Base-by-base conservation (phyloP, 2,888 invertebrate genomes). In the Lithophane ornitopus region DNA sequence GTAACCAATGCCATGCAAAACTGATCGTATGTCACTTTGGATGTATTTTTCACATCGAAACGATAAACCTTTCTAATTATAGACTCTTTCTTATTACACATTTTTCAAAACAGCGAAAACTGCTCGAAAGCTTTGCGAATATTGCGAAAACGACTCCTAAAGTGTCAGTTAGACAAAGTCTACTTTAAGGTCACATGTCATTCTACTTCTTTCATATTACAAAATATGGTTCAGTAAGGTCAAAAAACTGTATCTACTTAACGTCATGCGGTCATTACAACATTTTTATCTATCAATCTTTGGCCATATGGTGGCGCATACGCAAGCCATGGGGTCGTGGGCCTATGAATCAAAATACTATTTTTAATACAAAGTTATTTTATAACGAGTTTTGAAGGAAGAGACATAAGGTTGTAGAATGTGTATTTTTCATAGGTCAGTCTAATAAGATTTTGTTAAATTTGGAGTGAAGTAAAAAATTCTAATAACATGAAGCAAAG, bases 191-290 rank as follows among this genome's bases (percentile, higher is more conserved):
- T 34, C 63, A 63, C 44, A 41, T 68, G 65, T 41, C 61, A 49
- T 41, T 82, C 52, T 16, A 69, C 49, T 26, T 69, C 28, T 70
- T 68, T 14, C 26, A 56, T 69, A 74, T 73, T 78, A 62, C 84
- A 74, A 79, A 83, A 74, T 41, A 67, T 63, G 12, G 65, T 61
- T 59, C 28, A n/a, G 67, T 78, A 68, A 87, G 89, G 88, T 90
- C 90, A 89, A 87, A 76, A 86, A 85, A 86, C 88, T 85, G 68
- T 84, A 74, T 87, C 87, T 89, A 86, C 85, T 88, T 88, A 92
- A 91, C 91, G 90, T 91, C 90, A 89, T 90, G 91, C 88, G 90
- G 92, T 87, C 91, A 94, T 93, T 91, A 85, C 88, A 70, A 85
- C 69, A 78, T 70, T 82, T 46, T 91, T 91, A 92, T 91, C 92